Conservation (phyloP, 2,797 vertebrate species). For the Mus minutoides region DNA sequence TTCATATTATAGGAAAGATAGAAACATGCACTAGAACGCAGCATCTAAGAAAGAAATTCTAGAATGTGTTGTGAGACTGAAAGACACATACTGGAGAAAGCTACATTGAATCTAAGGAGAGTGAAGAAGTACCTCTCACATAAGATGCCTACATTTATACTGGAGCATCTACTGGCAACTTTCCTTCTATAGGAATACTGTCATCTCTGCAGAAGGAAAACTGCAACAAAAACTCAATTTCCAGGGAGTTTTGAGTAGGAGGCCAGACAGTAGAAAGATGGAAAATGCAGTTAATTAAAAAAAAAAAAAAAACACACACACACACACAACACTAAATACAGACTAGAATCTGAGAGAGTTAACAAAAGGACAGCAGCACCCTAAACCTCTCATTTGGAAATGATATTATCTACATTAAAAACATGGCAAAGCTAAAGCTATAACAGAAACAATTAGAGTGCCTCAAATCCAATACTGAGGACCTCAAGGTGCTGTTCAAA, state of each 20-base stretch:
- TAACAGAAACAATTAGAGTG: neutral
- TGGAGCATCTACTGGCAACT: neutral
- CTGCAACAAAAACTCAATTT: neutral
- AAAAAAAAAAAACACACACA: too few species aligned
- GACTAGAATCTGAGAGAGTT: neutral
- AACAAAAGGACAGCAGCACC: neutral
- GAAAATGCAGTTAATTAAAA: neutral
- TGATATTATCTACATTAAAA: conserved; percentile 23
- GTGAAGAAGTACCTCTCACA: neutral
- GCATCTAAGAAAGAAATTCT: neutral
- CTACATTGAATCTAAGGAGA: neutral
- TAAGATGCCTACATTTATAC: neutral
- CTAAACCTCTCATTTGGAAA: neutral
- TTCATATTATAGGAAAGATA: neutral
- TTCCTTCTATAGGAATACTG: neutral
- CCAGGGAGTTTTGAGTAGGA: neutral
- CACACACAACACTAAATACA: neutral
- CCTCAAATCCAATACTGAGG: neutral
- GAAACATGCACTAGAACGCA: too few species aligned
- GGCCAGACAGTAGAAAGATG: neutral
- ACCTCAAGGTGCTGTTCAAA: neutral
- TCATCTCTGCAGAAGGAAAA: neutral
- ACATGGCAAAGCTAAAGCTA: neutral
- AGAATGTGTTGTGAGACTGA: neutral
- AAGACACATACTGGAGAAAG: neutral